A percentile compares a stretch with the other conserved stretches of the same genome.
phyloP scores from a whole-genome alignment of 1,140 invertebrate genomes.

The Littorina saxatilis region DNA sequence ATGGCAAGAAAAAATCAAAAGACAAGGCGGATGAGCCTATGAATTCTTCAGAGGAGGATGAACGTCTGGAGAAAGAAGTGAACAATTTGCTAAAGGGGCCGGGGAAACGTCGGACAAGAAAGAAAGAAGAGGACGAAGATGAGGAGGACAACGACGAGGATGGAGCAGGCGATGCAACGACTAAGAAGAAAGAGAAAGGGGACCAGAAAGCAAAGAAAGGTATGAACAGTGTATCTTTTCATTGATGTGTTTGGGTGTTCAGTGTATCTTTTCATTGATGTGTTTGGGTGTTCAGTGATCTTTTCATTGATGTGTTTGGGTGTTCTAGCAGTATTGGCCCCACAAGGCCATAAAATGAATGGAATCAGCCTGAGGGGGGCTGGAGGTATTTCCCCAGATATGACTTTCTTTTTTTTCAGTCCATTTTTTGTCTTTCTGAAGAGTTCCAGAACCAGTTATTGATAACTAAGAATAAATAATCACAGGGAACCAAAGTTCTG shows the following conservation, averaged over 20 bases:
- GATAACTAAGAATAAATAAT: no score
- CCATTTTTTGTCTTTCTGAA: background rate
- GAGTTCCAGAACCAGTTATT: no score
- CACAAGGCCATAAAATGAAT: no score
- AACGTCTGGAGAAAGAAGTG: slow-evolving; percentile 17
- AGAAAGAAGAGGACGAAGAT: slow-evolving; percentile 37
- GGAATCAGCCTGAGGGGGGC: no score
- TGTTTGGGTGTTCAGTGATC: background rate
- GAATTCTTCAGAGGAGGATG: background rate
- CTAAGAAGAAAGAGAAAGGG: background rate
- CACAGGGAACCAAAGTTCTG: no score
- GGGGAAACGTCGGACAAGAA: background rate
- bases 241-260: background rate
- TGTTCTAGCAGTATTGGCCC: background rate
- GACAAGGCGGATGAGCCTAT: background rate
- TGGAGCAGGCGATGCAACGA: background rate
- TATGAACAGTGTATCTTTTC: background rate
- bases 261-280: background rate
- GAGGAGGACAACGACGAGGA: slow-evolving; percentile 27
- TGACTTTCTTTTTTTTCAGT: background rate
- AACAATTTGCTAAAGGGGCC: background rate
- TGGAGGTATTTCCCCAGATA: no score
- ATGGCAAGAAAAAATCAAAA: slow-evolving; percentile 1
- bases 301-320: background rate
- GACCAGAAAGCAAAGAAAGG: background rate